Conservation (phyloP, 2,113 vertebrate species). For the Platichthys stellatus region DNA sequence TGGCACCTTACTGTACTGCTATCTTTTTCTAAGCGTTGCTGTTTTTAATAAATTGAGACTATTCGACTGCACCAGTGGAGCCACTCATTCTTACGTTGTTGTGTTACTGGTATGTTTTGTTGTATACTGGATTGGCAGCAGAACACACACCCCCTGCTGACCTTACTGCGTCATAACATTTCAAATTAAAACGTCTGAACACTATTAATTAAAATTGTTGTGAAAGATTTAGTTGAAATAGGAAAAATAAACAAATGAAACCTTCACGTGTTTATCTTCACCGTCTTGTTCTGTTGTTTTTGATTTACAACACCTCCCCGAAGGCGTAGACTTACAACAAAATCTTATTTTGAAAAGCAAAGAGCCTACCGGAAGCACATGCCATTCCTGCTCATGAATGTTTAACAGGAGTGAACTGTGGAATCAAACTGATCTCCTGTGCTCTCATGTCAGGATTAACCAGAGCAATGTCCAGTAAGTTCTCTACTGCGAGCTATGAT, state of each 20-base stretch:
- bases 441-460: conserved; percentile 64
- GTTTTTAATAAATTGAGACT: conserved; percentile 81
- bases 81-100: background rate
- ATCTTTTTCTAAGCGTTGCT: conserved; percentile 75
- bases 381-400: background rate
- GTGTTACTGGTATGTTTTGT: background rate
- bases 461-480: conserved; percentile 82
- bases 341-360: conserved; percentile 68
- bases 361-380: conserved; percentile 17
- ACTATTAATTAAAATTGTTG: background rate
- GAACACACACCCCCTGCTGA: background rate
- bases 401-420: background rate
- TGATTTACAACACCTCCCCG: too few relatives aligned
- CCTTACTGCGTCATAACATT: background rate
- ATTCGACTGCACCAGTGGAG: conserved; percentile 52
- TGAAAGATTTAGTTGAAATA: background rate
- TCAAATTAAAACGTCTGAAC: conserved; percentile 16
- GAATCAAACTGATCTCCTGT: background rate
- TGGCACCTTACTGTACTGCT: conserved; percentile 79
- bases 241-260: fast-evolving
- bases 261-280: fast-evolving
- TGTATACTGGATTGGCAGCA: conserved; percentile 21
- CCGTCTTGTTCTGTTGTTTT: background rate
- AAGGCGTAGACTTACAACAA: fast-evolving
- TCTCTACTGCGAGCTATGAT: background rate